phyloP scores from a whole-genome alignment of 2,888 invertebrate genomes.

The Amorpha juglandis region DNA sequence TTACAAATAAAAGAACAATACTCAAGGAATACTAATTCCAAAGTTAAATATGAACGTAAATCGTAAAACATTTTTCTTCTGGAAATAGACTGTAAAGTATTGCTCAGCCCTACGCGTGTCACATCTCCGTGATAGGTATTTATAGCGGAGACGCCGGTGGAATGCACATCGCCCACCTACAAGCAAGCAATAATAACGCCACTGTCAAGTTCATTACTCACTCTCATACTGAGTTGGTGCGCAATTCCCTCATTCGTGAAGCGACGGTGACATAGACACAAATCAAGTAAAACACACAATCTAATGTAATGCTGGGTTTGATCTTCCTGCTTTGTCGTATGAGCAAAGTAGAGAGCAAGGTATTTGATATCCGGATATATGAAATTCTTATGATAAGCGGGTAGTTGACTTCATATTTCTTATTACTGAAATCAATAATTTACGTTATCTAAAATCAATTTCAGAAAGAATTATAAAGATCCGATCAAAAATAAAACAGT shows the following conservation, averaged over 20 bases:
- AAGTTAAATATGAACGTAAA: background rate
- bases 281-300: no score
- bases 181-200: constrained; percentile 63
- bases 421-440: no score
- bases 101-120: constrained; percentile 40
- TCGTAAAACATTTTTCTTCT: constrained; percentile 10
- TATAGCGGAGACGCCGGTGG: constrained; percentile 56
- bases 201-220: constrained; percentile 82
- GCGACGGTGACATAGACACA: no score
- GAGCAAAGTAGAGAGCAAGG: no score
- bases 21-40: background rate
- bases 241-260: background rate
- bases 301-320: no score
- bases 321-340: no score
- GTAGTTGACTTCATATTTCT: no score
- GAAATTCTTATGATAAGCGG: no score
- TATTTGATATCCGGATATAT: no score
- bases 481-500: no score
- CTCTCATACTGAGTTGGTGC: constrained; percentile 43
- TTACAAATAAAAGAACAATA: background rate
- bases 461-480: no score
- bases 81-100: background rate
- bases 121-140: constrained; percentile 50
- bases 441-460: no score
- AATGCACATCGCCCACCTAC: constrained; percentile 68